These are phyloP conservation scores for Meriones unguiculatus DNA, from an alignment of 2,113 vertebrate species.

Conservation along the genomic window DNA sequence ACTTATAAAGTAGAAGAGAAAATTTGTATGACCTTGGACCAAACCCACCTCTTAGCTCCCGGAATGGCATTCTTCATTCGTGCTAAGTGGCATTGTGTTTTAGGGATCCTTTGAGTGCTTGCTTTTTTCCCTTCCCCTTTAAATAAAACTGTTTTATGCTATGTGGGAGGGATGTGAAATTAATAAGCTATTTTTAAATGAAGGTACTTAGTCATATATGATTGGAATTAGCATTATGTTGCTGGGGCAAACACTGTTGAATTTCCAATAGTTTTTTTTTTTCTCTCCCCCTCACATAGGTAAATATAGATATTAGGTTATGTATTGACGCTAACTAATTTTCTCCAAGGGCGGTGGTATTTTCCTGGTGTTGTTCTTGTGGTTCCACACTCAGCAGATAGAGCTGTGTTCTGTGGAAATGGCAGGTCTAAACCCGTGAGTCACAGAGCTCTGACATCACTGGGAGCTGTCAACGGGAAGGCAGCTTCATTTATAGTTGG, in stretches of 20 bases:
- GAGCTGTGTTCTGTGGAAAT: constrained; percentile 53
- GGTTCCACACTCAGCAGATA: not conserved
- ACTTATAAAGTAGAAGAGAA: constrained; percentile 11
- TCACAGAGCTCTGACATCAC: not conserved
- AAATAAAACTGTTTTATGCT: constrained; percentile 82
- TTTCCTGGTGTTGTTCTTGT: constrained; percentile 19
- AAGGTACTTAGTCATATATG: constrained; percentile 77
- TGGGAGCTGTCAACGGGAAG: constrained; percentile 51
- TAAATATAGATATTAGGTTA: constrained; percentile 35
- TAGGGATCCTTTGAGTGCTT: not conserved
- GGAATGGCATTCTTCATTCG: not conserved
- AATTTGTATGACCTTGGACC: not conserved
- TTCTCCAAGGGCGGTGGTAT: constrained; percentile 30
- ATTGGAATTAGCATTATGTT: constrained; percentile 55
- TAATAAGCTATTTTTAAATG: constrained; percentile 86
- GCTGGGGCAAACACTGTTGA: constrained; percentile 45
- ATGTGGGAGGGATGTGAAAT: constrained; percentile 82
- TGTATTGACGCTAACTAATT: constrained; percentile 30
- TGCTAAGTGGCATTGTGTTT: not conserved
- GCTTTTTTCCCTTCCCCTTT: constrained; percentile 38
- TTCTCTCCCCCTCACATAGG: constrained; percentile 48
- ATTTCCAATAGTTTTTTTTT: constrained; percentile 66
- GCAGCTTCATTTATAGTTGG: constrained; percentile 67
- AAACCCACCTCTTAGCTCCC: not conserved
- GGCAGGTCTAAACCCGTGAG: constrained; percentile 41